Base-by-base conservation (phyloP, 2,888 invertebrate genomes). In the Candidula unifasciata region DNA sequence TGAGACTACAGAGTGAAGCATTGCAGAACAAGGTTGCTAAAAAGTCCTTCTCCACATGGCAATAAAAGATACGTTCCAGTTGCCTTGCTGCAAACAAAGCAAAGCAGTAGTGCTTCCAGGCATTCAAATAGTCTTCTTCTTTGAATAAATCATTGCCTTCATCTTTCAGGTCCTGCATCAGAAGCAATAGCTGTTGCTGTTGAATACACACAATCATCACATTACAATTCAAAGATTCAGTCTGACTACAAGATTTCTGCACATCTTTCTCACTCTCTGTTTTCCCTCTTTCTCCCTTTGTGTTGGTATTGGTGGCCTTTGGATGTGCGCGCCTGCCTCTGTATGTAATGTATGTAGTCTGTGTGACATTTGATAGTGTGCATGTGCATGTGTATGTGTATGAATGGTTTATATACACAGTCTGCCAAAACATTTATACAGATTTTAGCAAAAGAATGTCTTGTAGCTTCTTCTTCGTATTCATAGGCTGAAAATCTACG, bases 91-190 rank as follows among this genome's bases (percentile, higher is more conserved):
- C 88, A 85, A 89, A 89, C 24, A 92, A 86, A 24, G 92, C 91
- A 88, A 90, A 88, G 30, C 89, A 85, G 83, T 92, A 92, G 86
- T 90, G 89, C 85, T 88, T 88, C 89, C 90, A 89, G 27, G 92
- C 90, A 30, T 88, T 87, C 21, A 89, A 87, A 86, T 86, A 91
- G 24, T 89, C 87, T 35, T 87, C 85, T 57, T 91, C 91, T 71
- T 90, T 90, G 81, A 92, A 92, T 57, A 91, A 85, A 10, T 87
- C 86, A 86, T 92, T 92, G 6, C 92, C 92, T 84, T 91, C 91
- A 87, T 91, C 91, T 76, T 91, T 91, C 60, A 91, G 85, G 86
- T 91, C 91, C 82, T 91, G 89, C 89, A 91, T 89, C 68, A 90
- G 85, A 74, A 84, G 80, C 37, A 89, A 81, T 24, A 91, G 86